These are phyloP conservation scores for Oxyscelio sp. DNA, from an alignment of 2,888 invertebrate species.

Conservation along the genomic window DNA sequence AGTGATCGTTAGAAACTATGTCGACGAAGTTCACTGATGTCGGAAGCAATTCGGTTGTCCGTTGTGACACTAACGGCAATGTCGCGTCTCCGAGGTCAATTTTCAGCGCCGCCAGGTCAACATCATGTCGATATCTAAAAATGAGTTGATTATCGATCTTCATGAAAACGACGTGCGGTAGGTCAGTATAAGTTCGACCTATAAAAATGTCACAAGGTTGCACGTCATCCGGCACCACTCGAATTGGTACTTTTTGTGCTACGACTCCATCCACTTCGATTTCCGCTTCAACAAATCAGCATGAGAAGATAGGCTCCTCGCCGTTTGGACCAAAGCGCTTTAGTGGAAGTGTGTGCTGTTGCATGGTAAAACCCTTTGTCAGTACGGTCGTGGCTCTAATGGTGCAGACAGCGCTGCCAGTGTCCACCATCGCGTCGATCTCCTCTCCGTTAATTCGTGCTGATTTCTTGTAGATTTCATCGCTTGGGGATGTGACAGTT, in stretches of 20 bases:
- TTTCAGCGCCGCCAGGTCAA: background rate
- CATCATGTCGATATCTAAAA: background rate
- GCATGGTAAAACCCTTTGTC: constrained; percentile 5
- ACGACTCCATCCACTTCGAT: constrained; percentile 63
- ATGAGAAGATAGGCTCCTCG: constrained; percentile 32
- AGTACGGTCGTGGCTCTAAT: constrained; percentile 57
- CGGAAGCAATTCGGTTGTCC: background rate
- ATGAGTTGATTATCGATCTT: constrained; percentile 3
- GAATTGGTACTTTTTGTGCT: constrained; percentile 57
- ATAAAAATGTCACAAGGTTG: constrained; percentile 74
- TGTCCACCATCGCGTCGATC: constrained; percentile 57
- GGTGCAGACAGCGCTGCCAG: constrained; percentile 65
- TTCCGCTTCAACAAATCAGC: constrained; percentile 34
- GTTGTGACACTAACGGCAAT: no score
- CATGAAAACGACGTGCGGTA: constrained; percentile 58
- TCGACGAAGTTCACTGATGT: background rate
- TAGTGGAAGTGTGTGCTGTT: constrained; percentile 7
- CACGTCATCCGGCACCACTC: constrained; percentile 76
- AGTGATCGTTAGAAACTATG: background rate
- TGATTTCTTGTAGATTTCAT: constrained; percentile 49
- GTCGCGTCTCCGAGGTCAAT: no score
- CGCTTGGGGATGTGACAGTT: background rate
- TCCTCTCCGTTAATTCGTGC: constrained; percentile 21
- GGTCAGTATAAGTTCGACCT: constrained; percentile 74
- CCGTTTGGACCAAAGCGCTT: constrained; percentile 48